Evolutionary conservation across 1,140 invertebrate species (phyloP), one percentile per base, ranked within the genome.

Genomic region (Dendroctonus valens): DNA sequence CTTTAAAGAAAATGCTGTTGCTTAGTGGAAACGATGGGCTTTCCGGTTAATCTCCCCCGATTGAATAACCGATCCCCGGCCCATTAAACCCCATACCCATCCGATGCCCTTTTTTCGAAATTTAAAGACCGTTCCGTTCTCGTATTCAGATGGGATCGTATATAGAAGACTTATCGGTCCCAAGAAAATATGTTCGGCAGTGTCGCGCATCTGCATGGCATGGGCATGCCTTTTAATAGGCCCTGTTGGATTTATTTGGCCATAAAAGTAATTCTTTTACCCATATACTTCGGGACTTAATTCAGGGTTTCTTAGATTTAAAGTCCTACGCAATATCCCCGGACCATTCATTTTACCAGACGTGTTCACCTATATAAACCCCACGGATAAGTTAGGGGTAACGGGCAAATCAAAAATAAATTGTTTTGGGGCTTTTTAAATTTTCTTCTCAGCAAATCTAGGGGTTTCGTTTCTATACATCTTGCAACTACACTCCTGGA

Each of bases 191-290:
- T 70, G 61, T 63, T 54, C 57, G 58, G 65, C 61, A 65, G 57
- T 70, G 70, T 69, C 61, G 65, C 66, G 64, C 69, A 74, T 74
- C 71, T 74, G 71, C 71, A 74, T 72, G 67, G 64, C 69, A 74
- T 74, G 69, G 72, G 71, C 71, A 74, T 72, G 67, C 62, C 59
- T 67, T 68, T 65, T 73, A 73, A 73, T 73, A 71, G 72, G 70
- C 51, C 69, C 57, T 58, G 42, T 59, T 67, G 60, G 68, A 74
- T 74, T 72, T 74, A 74, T 74, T 60, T 55, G 62, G 51, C 73
- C 69, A 73, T 74, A 74, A 74, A 74, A 71, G 65, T 69, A 70
- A 74, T 74, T 74, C 73, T 70, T 74, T 71, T 55, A 60, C 67
- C 68, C 66, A 67, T 73, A 67, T 73, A 69, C 68, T 71, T 58